A percentile compares a stretch with the other conserved stretches of the same genome.
These are phyloP conservation scores for Melanitta fusca DNA, from an alignment of 2,797 vertebrate genomes.

Conservation along the genomic window DNA sequence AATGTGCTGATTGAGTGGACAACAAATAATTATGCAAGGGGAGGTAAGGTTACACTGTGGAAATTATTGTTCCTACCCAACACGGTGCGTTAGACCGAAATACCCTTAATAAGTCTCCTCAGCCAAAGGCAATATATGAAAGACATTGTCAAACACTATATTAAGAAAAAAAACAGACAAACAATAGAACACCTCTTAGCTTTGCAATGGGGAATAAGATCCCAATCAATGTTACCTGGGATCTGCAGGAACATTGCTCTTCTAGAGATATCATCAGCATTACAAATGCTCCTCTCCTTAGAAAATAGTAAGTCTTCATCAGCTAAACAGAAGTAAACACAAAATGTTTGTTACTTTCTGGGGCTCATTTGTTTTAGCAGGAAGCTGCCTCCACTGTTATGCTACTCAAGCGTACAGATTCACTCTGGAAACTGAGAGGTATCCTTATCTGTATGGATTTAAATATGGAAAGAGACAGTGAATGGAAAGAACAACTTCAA, in stretches of 20 bases:
- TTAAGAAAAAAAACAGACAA: background rate
- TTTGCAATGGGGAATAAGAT: background rate
- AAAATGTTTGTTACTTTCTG: background rate
- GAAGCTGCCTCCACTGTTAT: background rate
- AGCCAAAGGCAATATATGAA: background rate
- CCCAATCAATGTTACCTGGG: background rate
- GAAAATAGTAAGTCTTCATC: background rate
- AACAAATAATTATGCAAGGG: constrained; percentile 10
- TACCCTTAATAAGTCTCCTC: background rate
- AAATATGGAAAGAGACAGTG: constrained; percentile 31
- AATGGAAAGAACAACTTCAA: constrained; percentile 56
- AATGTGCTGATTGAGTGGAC: accelerated
- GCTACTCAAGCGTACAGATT: constrained; percentile 35
- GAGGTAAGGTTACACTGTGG: background rate
- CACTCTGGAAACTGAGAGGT: background rate
- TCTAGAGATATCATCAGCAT: background rate
- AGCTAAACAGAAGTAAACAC: background rate
- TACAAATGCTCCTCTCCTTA: background rate
- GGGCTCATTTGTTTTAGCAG: background rate
- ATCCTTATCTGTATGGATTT: constrained; percentile 32
- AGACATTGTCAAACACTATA: background rate
- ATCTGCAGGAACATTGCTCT: background rate
- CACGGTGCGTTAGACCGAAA: background rate
- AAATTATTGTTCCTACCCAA: background rate
- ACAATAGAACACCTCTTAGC: background rate